phyloP scores from a whole-genome alignment of 2,113 vertebrate genomes.

The Xiphophorus maculatus region DNA sequence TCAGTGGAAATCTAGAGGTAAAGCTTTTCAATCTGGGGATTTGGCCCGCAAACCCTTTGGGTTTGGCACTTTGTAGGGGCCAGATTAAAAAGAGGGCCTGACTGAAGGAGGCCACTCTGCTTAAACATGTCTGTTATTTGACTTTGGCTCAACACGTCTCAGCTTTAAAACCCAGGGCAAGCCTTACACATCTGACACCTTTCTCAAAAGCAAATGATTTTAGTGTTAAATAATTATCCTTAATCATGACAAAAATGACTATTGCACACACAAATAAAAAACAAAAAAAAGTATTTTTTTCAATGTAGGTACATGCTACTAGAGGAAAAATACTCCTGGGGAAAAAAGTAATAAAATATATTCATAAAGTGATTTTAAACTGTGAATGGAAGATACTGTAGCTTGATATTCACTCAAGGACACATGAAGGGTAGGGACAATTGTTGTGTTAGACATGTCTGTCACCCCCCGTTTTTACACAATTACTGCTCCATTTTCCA shows the following conservation, averaged over 20 bases:
- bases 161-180: conserved; percentile 42
- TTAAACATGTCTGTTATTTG: conserved; percentile 63
- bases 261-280: background rate
- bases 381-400: conserved; percentile 24
- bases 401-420: conserved; percentile 46
- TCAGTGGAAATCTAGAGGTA: conserved; percentile 57
- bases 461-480: conserved; percentile 39
- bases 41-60: conserved; percentile 46
- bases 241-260: background rate
- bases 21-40: conserved; percentile 53
- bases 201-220: conserved; percentile 37
- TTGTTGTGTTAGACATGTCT: conserved; percentile 51
- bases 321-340: conserved; percentile 3
- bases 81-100: conserved; percentile 50
- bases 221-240: conserved; percentile 31
- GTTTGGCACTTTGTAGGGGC: conserved; percentile 30
- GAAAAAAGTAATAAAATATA: conserved; percentile 3
- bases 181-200: conserved; percentile 28
- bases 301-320: too few species aligned
- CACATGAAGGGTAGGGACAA: conserved; percentile 42
- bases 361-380: conserved; percentile 18
- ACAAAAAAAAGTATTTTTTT: background rate
- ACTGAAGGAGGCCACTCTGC: conserved; percentile 17
- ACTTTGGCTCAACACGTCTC: conserved; percentile 29
- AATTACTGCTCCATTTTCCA: conserved; percentile 61